Base-by-base conservation (phyloP, 2,113 vertebrate genomes). In the Antechinus flavipes region DNA sequence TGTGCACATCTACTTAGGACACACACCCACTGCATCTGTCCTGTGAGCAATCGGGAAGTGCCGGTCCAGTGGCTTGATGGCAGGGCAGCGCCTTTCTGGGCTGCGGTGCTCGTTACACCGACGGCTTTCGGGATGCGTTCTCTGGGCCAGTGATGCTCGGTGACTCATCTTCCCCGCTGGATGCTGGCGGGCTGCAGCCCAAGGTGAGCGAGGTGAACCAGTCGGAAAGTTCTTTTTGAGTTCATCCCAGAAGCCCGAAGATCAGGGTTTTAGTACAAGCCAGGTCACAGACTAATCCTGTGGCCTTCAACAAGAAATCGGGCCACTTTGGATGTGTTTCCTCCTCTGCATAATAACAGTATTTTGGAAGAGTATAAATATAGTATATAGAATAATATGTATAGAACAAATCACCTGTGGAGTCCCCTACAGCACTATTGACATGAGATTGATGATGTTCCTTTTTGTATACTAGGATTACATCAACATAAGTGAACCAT, bases 151-250 rank as follows among this genome's bases (percentile, higher is more conserved):
- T 89, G 68, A 92, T 90, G 19, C 24, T 93, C 23, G 54, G 56
- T 92, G 92, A 91, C 47, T 95, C 95, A 89, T 90, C 90, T 90
- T 24, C 26, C 35, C 54, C 11, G 47, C n/a, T 91, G 56, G 52
- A 93, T 91, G 8, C 35, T 90, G 47, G 47, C 47, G 93, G 91
- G 4, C 54, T 96, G 90, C 12, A 8, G 90, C 11, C 55, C 54
- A 96, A 96, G 84, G 90, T 93, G 58, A 91, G 56, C 49, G 93
- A 94, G 19, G 92, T 90, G 91, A 96, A 89, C 27, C 11, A 91
- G 26, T 42, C 46, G 91, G 50, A 94, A 27, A 84, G 42, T 93
- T 53, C 94, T 9, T 25, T 94, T 49, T 42, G 19, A 84, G 35
- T 42, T 84, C 68, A n/a, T 84, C 35, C 16, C 7, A 84, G 5